A percentile compares a stretch with the other conserved stretches of the same genome.
Conservation (phyloP, 1,140 invertebrate genomes). For the Cherax destructor region DNA sequence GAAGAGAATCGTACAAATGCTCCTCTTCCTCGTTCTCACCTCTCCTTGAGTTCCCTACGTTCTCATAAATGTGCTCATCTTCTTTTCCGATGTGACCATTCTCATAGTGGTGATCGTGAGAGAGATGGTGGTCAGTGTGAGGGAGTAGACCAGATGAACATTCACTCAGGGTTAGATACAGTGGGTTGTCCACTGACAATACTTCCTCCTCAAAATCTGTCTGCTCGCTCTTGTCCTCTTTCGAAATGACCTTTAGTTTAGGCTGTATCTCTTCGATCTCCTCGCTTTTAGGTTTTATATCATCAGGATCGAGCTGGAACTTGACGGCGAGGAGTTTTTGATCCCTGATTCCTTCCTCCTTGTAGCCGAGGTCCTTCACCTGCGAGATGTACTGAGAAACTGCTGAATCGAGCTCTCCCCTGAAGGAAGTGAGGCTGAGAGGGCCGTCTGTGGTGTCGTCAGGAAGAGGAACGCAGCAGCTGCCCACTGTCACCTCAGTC, state of each 20-base stretch:
- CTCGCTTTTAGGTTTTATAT: conserved; percentile 30
- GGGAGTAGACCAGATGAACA: conserved; percentile 44
- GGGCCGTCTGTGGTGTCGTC: conserved; percentile 25
- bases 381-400: conserved; percentile 69
- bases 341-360: conserved; percentile 46
- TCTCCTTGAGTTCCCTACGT: conserved; percentile 65
- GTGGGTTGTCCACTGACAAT: conserved; percentile 39
- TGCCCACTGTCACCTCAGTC: conserved; percentile 20
- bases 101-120: conserved; percentile 60
- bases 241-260: conserved; percentile 27
- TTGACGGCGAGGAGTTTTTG: conserved; percentile 67
- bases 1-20: conserved; percentile 66
- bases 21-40: conserved; percentile 51
- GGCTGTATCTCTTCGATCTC: conserved; percentile 31
- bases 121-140: conserved; percentile 29
- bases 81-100: conserved; percentile 53
- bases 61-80: conserved; percentile 70
- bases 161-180: conserved; percentile 62
- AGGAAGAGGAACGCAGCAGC: conserved; percentile 17
- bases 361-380: conserved; percentile 68
- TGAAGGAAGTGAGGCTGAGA: conserved; percentile 55
- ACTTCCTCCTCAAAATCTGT: conserved; percentile 39
- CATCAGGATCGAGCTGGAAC: conserved; percentile 61
- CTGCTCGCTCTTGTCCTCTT: conserved; percentile 46
- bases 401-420: conserved; percentile 66